Base-by-base conservation (phyloP, 2,113 vertebrate species). In the Origma solitaria region DNA sequence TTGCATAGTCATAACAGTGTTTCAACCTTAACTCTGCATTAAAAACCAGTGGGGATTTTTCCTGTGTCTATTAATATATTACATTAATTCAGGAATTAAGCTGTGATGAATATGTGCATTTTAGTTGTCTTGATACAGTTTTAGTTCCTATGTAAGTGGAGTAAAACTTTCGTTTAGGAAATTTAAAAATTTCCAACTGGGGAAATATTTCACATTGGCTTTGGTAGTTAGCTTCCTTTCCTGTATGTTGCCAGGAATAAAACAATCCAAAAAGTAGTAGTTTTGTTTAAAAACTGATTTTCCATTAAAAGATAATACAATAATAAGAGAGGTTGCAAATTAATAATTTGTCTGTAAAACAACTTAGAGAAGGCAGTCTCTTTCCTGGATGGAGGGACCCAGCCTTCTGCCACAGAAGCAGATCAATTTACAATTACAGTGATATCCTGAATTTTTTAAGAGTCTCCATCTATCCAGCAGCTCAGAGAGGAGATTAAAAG, bases 381-480 rank as follows among this genome's bases (percentile, higher is more conserved):
- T 87, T 90, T 93, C 42, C 78, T 88, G 64, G 70, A 68, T 95
- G 79, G 83, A 94, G 45, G 38, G n/a, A 66, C 64, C 56, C 54
- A 96, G 91, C 73, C 49, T 88, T 88, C 76, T 93, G 88, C 86
- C 78, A 92, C 62, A 91, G 88, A 96, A 95, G 86, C 92, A 96
- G 97, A 96, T 97, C 96, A 95, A 95, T 97, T 95, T 97, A 96
- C 91, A 95, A 94, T 97, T 96, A 95, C 66, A 95, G 82, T 82
- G 88, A 96, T 97, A 97, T 66, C 94, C 96, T 98, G 98, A 97
- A 97, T 99, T 98, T 98, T 98, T 98, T 98, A 98, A 98, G 97
- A 98, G 97, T 96, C 97, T 98, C 45, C 69, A 94, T 92, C 91
- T 95, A 61, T 94, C 85, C 79, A 90, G 97, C 96, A 98, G 97